Evolutionary conservation across 2,113 vertebrate genomes (phyloP), one percentile per base, ranked within the genome.

Genomic region (Oncorhynchus kisutch): DNA sequence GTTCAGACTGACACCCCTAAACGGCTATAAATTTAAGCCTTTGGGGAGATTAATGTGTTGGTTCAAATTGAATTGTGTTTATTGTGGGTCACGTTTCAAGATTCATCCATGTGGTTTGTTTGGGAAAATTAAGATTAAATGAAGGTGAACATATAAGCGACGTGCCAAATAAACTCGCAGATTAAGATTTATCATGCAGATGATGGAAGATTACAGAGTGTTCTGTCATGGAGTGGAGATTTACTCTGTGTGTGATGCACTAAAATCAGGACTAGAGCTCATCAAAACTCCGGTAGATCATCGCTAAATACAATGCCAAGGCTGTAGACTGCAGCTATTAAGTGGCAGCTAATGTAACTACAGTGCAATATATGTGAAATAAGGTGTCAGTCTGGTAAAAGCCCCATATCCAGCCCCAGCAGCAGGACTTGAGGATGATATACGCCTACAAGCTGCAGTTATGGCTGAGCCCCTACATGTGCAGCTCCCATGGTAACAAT

Each of bases 51-150:
- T 85, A 88, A 88, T 86, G 85, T 67, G 16, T 0, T 9, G 78
- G 48, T 78, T 76, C 62, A 73, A 86, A 86, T 48, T 67, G 5
- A 82, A 75, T 80, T 65, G 16, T 45, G 39, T 73, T 73, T 75
- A 71, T 80, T 74, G n/a, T 11, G 39, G 39, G 39, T 11, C 9
- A 45, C 9, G 39, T 45, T 45, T 45, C 8, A 45, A 45, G 39
- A 11, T 11, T 45, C 39, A 45, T 9, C 39, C 39, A 45, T 45
- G 39, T 12, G 9, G 39, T 45, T 45, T 45, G 39, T 45, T 0
- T 54, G 70, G 69, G 78, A 73, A 75, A 86, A 87, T 85, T 39
- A 84, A 86, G 85, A 87, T 86, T 79, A 82, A 91, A 82, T 65
- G 71, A 45, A 48, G 67, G 39, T 1, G 1, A 74, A n/a, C 3